Evolutionary conservation across 2,888 invertebrate species (phyloP), one percentile per base, ranked within the genome.

Genomic region (Phengaris arion): DNA sequence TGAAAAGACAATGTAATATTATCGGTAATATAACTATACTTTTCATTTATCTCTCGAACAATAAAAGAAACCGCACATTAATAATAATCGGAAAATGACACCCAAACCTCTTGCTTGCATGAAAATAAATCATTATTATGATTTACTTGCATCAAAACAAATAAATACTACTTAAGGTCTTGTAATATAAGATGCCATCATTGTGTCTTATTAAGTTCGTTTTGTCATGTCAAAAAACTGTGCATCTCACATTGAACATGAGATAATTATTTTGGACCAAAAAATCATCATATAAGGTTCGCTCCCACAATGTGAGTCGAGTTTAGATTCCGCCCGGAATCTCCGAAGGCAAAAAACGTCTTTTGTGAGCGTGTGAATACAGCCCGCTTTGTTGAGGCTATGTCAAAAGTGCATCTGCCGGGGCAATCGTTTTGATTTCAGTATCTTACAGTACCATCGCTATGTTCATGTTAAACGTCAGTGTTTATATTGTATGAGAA

Each of bases 291-390:
- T 78, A 83, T 83, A 85, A 85, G 82, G 79, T 80, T 81, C 83
- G 85, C 85, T 89, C 87, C 85, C 87, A 90, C 88, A 88, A 86
- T 85, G 87, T 83, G 87, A 87, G 87, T 85, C 88, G 88, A 89
- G 87, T 86, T 89, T 87, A 89, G 88, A 89, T 88, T 88, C 85
- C 84, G 83, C 84, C 85, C 81, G 84, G 85, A 87, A 86, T 86
- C 85, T 84, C 81, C 78, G 78, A 77, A 79, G 79, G 83, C 84
- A 89, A 88, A 91, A 92, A 91, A 88, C 81, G 79, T 81, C 86
- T 86, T 88, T 90, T 89, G 89, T 78, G 83, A 87, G 84, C 92
- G 92, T 92, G 92, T 90, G 93, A 93, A 92, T 87, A 86, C 83
- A 86, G 81, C 77, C 81, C 77, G 79, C 85, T 89, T 90, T 89